These are phyloP conservation scores for Capitella teleta DNA, from an alignment of 1,140 invertebrate species.

Conservation along the genomic window DNA sequence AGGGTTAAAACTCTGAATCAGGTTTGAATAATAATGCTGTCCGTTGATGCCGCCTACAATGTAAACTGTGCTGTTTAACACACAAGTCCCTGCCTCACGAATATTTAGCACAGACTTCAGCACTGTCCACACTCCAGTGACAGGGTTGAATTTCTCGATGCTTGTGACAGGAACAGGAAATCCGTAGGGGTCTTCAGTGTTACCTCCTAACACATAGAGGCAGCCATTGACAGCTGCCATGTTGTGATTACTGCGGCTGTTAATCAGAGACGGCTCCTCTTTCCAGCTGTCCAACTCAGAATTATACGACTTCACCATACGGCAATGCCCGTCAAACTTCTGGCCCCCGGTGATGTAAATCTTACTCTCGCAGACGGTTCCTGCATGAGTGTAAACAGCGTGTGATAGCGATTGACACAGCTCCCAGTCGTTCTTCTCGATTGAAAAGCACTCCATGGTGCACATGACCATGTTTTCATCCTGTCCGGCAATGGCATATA, in stretches of 20 bases:
- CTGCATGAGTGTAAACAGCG: slow-evolving; percentile 34
- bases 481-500: slow-evolving; percentile 36
- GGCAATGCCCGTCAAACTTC: slow-evolving; percentile 29
- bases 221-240: slow-evolving; percentile 27
- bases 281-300: slow-evolving; percentile 27
- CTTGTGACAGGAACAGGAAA: slow-evolving; percentile 32
- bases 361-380: slow-evolving; percentile 24
- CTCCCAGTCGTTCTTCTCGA: slow-evolving; percentile 35
- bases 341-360: slow-evolving; percentile 36
- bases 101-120: slow-evolving; percentile 30
- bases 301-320: slow-evolving; percentile 24
- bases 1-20: slow-evolving; percentile 24
- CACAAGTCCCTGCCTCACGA: slow-evolving; percentile 31
- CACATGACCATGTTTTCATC: slow-evolving; percentile 40
- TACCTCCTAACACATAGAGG: slow-evolving; percentile 33
- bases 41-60: slow-evolving; percentile 36
- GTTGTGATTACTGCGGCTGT: slow-evolving; percentile 29
- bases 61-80: slow-evolving; percentile 28
- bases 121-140: slow-evolving; percentile 29
- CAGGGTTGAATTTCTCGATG: slow-evolving; percentile 27
- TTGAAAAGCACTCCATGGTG: slow-evolving; percentile 32
- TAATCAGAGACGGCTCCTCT: slow-evolving; percentile 26
- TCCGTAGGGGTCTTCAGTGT: slow-evolving; percentile 32
- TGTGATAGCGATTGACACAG: slow-evolving; percentile 27
- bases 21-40: slow-evolving; percentile 30